These are phyloP conservation scores for Paramormyrops hopkinsi DNA, from an alignment of 2,797 vertebrate genomes.

Conservation along the genomic window DNA sequence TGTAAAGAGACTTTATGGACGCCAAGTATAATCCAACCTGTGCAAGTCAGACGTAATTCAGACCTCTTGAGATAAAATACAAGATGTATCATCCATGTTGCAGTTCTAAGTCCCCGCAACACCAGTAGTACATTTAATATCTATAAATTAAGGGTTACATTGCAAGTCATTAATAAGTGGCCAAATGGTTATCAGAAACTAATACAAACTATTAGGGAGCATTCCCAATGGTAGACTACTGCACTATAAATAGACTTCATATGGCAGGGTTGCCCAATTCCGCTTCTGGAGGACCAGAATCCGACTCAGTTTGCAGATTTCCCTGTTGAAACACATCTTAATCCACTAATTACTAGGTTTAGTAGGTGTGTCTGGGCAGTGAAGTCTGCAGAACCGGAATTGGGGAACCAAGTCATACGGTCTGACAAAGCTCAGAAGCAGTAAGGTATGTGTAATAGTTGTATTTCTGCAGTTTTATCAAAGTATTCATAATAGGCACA, in stretches of 20 bases:
- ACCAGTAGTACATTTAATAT: not conserved
- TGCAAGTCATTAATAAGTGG: not conserved
- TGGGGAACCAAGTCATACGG: not conserved
- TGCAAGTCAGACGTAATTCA: not conserved
- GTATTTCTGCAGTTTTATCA: not conserved
- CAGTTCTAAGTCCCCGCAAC: too few relatives aligned
- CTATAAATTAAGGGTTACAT: not conserved
- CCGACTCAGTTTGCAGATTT: not conserved
- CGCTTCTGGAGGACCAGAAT: not conserved
- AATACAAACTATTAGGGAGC: not conserved
- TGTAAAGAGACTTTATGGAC: too few relatives aligned
- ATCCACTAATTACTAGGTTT: not conserved
- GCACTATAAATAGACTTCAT: not conserved
- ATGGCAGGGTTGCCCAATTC: not conserved
- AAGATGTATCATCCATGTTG: not conserved
- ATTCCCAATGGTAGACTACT: not conserved
- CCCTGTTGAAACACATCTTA: not conserved
- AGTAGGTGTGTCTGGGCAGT: not conserved
- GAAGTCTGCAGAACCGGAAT: not conserved
- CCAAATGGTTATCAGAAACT: not conserved
- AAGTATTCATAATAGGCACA: not conserved
- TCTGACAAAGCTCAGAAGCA: not conserved
- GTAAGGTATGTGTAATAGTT: not conserved
- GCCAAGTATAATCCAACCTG: not conserved
- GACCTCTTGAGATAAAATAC: not conserved